Percentiles rank a stretch among this genome's conserved stretches.
Conservation (phyloP, 2,797 vertebrate genomes). For the Characodon lateralis region DNA sequence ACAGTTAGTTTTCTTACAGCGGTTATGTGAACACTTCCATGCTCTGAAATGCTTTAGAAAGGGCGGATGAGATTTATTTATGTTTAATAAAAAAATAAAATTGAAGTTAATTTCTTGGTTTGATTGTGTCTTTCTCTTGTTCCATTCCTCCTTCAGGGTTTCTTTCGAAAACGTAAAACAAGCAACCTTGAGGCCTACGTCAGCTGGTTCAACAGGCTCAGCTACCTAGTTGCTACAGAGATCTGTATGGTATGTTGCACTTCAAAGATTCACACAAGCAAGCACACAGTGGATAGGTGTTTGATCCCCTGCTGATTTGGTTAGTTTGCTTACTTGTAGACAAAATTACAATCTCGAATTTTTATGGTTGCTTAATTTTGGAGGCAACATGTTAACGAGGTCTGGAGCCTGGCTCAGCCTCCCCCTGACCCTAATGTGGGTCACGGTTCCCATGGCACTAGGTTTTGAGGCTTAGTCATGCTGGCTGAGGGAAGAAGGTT, state of each 20-base stretch:
- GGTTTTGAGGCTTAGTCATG: too few relatives aligned
- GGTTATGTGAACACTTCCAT: background rate
- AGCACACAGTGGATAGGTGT: background rate
- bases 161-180: conserved; percentile 86
- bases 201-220: conserved; percentile 94
- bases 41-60: background rate
- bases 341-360: background rate
- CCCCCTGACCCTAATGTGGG: too few relatives aligned
- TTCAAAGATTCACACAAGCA: background rate
- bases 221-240: conserved; percentile 93
- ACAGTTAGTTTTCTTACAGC: background rate
- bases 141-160: conserved; percentile 63
- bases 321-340: background rate
- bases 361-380: background rate
- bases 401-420: background rate
- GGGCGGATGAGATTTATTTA: too few relatives aligned
- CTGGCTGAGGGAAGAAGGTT: too few relatives aligned
- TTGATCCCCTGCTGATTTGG: too few relatives aligned
- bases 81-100: background rate
- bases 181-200: conserved; percentile 92
- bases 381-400: too few relatives aligned
- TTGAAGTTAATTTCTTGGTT: too few relatives aligned
- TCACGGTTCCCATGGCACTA: too few relatives aligned
- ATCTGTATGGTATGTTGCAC: conserved; percentile 89
- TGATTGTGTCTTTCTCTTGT: background rate